Percentiles rank a stretch among this genome's conserved stretches.
phyloP scores from a whole-genome alignment of 2,888 invertebrate genomes.

The Zygaena filipendulae region DNA sequence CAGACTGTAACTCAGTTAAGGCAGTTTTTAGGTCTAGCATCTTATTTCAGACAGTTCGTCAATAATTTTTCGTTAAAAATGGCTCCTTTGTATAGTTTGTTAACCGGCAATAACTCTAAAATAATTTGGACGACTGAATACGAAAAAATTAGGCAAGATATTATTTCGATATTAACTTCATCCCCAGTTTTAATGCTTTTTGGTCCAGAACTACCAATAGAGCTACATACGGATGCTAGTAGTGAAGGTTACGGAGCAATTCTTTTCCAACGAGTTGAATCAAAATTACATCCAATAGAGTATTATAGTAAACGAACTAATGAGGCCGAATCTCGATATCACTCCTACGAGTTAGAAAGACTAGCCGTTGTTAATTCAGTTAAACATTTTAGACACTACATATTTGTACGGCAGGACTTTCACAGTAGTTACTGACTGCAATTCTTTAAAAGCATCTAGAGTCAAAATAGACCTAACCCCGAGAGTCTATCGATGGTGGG shows the following conservation, averaged over 20 bases:
- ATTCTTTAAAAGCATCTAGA: conserved; percentile 15
- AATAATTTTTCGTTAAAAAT: too few relatives aligned
- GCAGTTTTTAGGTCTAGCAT: conserved; percentile 20
- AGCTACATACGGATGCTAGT: conserved; percentile 20
- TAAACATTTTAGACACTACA: conserved; percentile 18
- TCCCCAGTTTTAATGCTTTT: conserved; percentile 16
- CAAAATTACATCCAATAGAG: conserved; percentile 5
- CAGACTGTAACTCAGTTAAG: conserved; percentile 13
- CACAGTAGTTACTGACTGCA: conserved; percentile 19
- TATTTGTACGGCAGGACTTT: conserved; percentile 17
- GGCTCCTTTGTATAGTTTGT: conserved; percentile 8
- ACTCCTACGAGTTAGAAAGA: too few relatives aligned
- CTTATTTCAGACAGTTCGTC: too few relatives aligned
- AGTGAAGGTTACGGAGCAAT: conserved; percentile 17
- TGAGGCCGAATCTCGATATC: conserved; percentile 14
- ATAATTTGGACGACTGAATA: conserved; percentile 10
- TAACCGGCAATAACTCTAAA: conserved; percentile 3
- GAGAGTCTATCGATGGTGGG: conserved; percentile 18
- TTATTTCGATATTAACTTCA: conserved; percentile 13
- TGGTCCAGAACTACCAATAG: conserved; percentile 12
- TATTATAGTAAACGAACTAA: conserved; percentile 17
- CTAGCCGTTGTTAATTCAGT: conserved; percentile 18
- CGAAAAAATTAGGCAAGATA: conserved; percentile 16
- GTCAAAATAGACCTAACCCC: conserved; percentile 15
- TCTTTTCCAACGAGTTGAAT: conserved; percentile 10